Evolutionary conservation across 2,797 vertebrate species (phyloP).

Genomic region (Neosilurus mollespiculum): DNA sequence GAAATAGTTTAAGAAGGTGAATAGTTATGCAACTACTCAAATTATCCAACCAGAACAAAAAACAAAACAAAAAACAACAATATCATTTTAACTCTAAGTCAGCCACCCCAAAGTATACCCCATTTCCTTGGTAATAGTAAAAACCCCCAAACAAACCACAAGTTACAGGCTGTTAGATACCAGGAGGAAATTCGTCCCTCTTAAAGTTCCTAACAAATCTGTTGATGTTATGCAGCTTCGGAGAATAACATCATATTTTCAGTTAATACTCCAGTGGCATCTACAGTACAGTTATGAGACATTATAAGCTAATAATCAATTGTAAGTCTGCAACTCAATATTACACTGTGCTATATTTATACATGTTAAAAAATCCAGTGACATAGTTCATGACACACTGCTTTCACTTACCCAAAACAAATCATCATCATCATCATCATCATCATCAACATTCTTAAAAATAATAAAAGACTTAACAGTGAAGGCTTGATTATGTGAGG

Average conservation of each 20-base stretch:
- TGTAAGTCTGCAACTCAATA: conserved; percentile 1
- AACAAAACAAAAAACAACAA: too few species aligned
- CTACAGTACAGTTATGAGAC: conserved; percentile 4
- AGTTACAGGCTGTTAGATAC: not conserved
- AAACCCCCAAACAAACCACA: not conserved
- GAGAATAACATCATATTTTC: conserved; percentile 12
- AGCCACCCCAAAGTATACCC: not conserved
- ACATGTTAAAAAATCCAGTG: conserved; percentile 23
- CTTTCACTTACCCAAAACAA: conserved; percentile 28
- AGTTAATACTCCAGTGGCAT: conserved; percentile 16
- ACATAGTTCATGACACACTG: conserved; percentile 23
- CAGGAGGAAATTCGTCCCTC: too few species aligned
- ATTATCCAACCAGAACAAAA: too few species aligned
- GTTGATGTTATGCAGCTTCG: conserved; percentile 7
- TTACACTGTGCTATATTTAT: conserved; percentile 9
- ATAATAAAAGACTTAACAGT: conserved; percentile 10
- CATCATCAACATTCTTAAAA: conserved; percentile 16
- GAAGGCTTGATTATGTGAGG: conserved; percentile 21
- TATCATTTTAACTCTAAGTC: not conserved
- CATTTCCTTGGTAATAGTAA: not conserved
- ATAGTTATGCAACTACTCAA: not conserved
- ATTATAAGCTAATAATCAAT: conserved; percentile 31
- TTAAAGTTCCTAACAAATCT: not conserved
- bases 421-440: too few species aligned
- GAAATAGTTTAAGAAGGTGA: not conserved